phyloP scores from a whole-genome alignment of 2,888 invertebrate genomes.

The Notodonta dromedarius region DNA sequence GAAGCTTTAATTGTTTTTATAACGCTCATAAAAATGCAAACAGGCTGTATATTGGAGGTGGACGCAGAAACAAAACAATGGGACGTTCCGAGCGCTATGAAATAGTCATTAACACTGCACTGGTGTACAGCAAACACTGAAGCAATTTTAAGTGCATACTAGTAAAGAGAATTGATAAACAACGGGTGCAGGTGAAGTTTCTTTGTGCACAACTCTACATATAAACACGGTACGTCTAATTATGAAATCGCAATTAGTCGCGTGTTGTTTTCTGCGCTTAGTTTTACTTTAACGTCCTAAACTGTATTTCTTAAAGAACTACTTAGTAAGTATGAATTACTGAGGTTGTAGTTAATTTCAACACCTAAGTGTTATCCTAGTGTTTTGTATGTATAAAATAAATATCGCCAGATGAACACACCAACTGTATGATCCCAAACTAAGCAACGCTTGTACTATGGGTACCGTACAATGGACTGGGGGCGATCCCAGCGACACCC shows the following conservation, averaged over 20 bases:
- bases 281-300: not conserved
- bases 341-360: too few relatives aligned
- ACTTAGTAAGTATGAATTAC: too few relatives aligned
- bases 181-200: conserved; percentile 23
- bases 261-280: not conserved
- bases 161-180: conserved; percentile 31
- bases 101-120: conserved; percentile 46
- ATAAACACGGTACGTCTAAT: conserved; percentile 17
- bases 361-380: too few relatives aligned
- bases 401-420: too few relatives aligned
- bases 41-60: conserved; percentile 22
- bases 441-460: too few relatives aligned
- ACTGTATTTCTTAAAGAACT: too few relatives aligned
- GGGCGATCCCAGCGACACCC: too few relatives aligned
- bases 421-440: too few relatives aligned
- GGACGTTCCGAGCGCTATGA: conserved; percentile 41
- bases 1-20: conserved; percentile 27
- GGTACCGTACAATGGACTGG: too few relatives aligned
- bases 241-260: conserved; percentile 11
- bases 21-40: conserved; percentile 33
- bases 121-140: conserved; percentile 42
- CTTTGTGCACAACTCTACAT: conserved; percentile 22
- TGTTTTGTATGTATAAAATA: too few relatives aligned
- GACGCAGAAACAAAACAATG: conserved; percentile 37
- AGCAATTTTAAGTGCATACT: conserved; percentile 38